phyloP scores from a whole-genome alignment of 2,888 invertebrate genomes.

The Calameuta idolon region DNA sequence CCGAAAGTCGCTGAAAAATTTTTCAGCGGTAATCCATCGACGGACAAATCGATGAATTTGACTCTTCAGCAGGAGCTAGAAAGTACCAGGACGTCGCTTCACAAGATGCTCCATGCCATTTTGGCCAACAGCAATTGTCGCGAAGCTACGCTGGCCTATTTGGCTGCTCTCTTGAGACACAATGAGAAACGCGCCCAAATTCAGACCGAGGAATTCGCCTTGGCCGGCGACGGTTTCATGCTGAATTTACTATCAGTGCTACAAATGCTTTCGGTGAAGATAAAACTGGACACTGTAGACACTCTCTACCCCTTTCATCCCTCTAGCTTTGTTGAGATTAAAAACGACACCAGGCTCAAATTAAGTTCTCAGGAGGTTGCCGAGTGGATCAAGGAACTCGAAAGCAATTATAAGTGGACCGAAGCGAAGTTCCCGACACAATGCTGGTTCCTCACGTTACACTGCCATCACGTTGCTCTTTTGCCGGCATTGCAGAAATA shows the following conservation, averaged over 20 bases:
- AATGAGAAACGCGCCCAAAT: conserved; percentile 92
- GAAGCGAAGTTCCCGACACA: conserved; percentile 94
- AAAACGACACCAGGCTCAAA: conserved; percentile 86
- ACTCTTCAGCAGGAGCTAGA: conserved; percentile 85
- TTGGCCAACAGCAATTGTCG: conserved; percentile 86
- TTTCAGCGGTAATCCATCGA: conserved; percentile 71
- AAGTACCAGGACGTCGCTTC: conserved; percentile 80
- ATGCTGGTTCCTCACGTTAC: conserved; percentile 96
- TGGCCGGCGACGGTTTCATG: conserved; percentile 96
- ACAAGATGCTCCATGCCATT: conserved; percentile 85
- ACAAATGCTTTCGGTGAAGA: conserved; percentile 89
- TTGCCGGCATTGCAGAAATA: conserved; percentile 90
- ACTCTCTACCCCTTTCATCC: conserved; percentile 90
- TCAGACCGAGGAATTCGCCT: conserved; percentile 86
- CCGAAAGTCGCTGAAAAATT: conserved; percentile 87
- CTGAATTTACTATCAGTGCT: conserved; percentile 91
- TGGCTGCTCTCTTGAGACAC: conserved; percentile 80
- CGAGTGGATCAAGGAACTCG: conserved; percentile 19
- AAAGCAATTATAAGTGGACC: conserved; percentile 74
- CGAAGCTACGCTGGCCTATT: conserved; percentile 82
- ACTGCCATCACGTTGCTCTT: conserved; percentile 92
- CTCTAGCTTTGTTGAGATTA: conserved; percentile 77
- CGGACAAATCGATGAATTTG: conserved; percentile 76
- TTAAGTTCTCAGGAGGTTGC: conserved; percentile 74
- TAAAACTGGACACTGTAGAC: conserved; percentile 91